Percentiles rank a stretch among this genome's conserved stretches.
phyloP scores from a whole-genome alignment of 2,113 vertebrate genomes.

The Theropithecus gelada region DNA sequence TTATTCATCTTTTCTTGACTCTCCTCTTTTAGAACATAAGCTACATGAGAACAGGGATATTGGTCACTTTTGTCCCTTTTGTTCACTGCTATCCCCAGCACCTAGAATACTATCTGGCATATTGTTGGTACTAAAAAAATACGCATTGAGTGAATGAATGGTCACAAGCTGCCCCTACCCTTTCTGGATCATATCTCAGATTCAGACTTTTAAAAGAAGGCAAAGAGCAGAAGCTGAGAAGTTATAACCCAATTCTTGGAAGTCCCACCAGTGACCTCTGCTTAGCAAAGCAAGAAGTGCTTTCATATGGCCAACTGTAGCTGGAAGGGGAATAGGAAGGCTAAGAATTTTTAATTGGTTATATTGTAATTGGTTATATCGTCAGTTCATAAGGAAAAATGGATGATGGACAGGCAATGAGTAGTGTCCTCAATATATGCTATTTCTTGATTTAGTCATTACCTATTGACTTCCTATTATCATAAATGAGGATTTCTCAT shows the following conservation, averaged over 20 bases:
- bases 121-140: not conserved
- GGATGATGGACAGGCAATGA: not conserved
- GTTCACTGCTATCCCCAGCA: not conserved
- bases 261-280: not conserved
- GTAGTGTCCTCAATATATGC: not conserved
- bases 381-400: not conserved
- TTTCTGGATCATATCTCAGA: not conserved
- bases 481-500: not conserved
- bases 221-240: not conserved
- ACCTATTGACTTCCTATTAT: not conserved
- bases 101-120: not conserved
- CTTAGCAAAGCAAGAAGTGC: not conserved
- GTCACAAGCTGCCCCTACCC: not conserved
- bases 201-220: not conserved
- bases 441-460: slow-evolving; percentile 2
- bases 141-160: not conserved
- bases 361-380: not conserved
- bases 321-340: not conserved
- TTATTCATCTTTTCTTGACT: not conserved
- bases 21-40: not conserved
- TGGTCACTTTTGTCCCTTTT: not conserved
- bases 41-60: not conserved
- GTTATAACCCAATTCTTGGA: not conserved
- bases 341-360: not conserved
- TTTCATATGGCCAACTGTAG: not conserved